Evolutionary conservation across 2,797 vertebrate genomes (phyloP).

Genomic region (Neolamprologus multifasciatus): DNA sequence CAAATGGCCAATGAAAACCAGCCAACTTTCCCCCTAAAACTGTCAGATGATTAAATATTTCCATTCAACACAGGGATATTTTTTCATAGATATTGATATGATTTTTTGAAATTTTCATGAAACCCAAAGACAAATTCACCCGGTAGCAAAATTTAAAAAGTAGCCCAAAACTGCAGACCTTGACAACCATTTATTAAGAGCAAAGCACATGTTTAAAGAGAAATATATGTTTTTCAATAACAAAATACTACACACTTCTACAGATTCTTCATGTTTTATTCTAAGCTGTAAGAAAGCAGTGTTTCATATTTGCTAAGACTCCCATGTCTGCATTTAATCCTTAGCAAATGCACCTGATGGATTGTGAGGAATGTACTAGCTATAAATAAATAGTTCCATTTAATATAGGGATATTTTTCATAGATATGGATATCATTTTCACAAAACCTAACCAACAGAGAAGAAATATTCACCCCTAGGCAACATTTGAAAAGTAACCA

Average conservation of each 20-base stretch:
- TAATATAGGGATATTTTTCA: background rate
- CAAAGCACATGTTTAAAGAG: background rate
- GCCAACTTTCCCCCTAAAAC: background rate
- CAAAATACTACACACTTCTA: background rate
- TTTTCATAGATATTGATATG: background rate
- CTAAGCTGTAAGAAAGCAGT: background rate
- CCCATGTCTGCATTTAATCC: background rate
- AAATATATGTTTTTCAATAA: background rate
- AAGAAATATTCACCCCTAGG: background rate
- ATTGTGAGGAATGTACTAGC: background rate
- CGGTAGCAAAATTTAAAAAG: background rate
- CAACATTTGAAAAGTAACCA: background rate
- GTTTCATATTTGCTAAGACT: background rate
- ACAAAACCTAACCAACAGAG: background rate
- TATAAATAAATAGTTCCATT: background rate
- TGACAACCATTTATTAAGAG: background rate
- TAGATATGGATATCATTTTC: background rate
- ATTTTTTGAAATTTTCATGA: background rate
- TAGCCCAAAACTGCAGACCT: background rate
- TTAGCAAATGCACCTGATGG: background rate
- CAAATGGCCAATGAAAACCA: background rate
- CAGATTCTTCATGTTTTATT: background rate
- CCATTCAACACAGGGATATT: background rate
- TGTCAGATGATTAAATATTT: background rate
- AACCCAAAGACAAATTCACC: background rate